Conservation (phyloP, 2,888 invertebrate species). For the Dicranocentrus wangi region DNA sequence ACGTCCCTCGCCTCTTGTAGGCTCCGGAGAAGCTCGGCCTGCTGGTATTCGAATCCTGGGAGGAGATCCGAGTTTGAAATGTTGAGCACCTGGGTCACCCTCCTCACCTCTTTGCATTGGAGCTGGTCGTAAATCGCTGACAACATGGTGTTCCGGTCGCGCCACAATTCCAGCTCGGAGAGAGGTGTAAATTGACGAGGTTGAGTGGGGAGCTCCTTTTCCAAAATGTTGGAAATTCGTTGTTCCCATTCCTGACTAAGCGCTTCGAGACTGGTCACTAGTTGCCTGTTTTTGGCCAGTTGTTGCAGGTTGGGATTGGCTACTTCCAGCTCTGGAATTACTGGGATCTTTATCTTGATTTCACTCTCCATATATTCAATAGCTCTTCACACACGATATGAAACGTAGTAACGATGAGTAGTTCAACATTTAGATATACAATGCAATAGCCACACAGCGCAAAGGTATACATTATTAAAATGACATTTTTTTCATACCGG, state of each 20-base stretch:
- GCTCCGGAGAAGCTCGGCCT: conserved; percentile 80
- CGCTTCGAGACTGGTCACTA: conserved; percentile 79
- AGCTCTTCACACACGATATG: conserved; percentile 79
- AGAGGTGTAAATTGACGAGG: conserved; percentile 85
- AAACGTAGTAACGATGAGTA: background rate
- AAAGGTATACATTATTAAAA: too few relatives aligned
- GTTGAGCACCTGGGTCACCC: conserved; percentile 79
- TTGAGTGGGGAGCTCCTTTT: conserved; percentile 73
- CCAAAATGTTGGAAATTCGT: conserved; percentile 80
- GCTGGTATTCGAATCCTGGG: conserved; percentile 79
- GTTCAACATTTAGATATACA: background rate
- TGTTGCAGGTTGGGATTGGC: conserved; percentile 75
- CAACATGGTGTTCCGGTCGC: conserved; percentile 84
- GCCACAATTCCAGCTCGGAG: conserved; percentile 90
- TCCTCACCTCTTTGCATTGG: conserved; percentile 81
- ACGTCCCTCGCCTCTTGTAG: conserved; percentile 86
- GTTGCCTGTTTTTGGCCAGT: conserved; percentile 76
- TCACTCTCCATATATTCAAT: conserved; percentile 86
- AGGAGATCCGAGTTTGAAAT: conserved; percentile 78
- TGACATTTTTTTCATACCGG: too few relatives aligned
- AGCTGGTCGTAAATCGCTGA: conserved; percentile 88
- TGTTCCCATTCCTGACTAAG: conserved; percentile 80
- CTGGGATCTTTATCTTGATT: conserved; percentile 80
- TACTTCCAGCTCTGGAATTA: conserved; percentile 77
- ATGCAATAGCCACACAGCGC: too few relatives aligned